A percentile compares a stretch with the other conserved stretches of the same genome.
Evolutionary conservation across 2,113 vertebrate genomes (phyloP).

Genomic region (Notothenia coriiceps): DNA sequence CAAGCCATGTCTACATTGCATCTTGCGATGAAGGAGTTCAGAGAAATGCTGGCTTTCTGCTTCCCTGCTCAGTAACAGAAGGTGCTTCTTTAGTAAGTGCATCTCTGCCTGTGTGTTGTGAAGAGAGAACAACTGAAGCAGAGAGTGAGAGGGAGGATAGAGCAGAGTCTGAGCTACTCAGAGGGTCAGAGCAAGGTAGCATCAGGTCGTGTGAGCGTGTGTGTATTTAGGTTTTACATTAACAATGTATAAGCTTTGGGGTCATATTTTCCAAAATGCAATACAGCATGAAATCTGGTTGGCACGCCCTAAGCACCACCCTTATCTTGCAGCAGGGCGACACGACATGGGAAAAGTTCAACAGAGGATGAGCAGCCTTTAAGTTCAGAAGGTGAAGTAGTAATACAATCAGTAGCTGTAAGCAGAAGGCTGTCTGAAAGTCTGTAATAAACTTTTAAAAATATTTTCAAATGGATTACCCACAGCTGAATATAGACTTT

Average conservation of each 20-base stretch:
- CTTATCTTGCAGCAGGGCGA: slow-evolving; percentile 10
- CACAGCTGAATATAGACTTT: not conserved
- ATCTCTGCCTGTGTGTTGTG: slow-evolving; percentile 30
- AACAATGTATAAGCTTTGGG: slow-evolving; percentile 46
- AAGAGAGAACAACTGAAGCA: slow-evolving; percentile 32
- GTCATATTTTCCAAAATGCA: slow-evolving; percentile 48
- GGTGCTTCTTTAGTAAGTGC: slow-evolving; percentile 13
- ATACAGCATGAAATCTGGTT: slow-evolving; percentile 55
- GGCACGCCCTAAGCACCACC: slow-evolving; percentile 19
- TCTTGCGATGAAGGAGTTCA: slow-evolving; percentile 40
- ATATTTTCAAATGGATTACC: slow-evolving; percentile 25
- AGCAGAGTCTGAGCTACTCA: not conserved
- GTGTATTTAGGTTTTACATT: slow-evolving; percentile 40
- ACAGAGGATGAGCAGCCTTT: slow-evolving; percentile 17
- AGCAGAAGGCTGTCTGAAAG: slow-evolving; percentile 18
- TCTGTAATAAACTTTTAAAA: not conserved
- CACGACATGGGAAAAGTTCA: slow-evolving; percentile 33
- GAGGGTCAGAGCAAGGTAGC: slow-evolving; percentile 29
- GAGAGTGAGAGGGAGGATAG: slow-evolving; percentile 9
- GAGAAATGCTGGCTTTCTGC: slow-evolving; percentile 40
- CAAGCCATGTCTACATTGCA: slow-evolving; percentile 41
- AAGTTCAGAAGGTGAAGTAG: slow-evolving; percentile 12
- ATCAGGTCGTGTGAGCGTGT: slow-evolving; percentile 6
- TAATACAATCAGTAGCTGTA: slow-evolving; percentile 12
- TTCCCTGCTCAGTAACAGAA: slow-evolving; percentile 40